Evolutionary conservation across 2,888 invertebrate genomes (phyloP).

Genomic region (Drosophila recens): DNA sequence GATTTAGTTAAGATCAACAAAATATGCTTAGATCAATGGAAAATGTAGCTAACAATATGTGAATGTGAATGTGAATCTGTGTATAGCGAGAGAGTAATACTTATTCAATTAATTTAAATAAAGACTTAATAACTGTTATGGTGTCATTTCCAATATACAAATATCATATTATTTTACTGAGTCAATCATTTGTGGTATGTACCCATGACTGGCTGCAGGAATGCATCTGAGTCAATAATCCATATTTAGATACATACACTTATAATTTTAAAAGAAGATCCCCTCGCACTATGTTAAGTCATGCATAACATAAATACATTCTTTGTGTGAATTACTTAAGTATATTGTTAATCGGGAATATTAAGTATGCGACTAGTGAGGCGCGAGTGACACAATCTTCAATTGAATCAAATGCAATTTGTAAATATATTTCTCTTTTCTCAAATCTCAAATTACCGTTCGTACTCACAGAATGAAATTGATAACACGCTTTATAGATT

Average conservation of each 20-base stretch:
- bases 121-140: conserved; percentile 76
- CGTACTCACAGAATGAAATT: conserved; percentile 14
- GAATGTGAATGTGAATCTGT: conserved; percentile 17
- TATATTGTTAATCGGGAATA: background rate
- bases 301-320: conserved; percentile 20
- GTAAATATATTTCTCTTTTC: conserved; percentile 9
- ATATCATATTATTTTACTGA: conserved; percentile 4
- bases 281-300: background rate
- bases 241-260: background rate
- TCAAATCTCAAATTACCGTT: conserved; percentile 28
- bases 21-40: conserved; percentile 12
- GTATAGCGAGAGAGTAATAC: conserved; percentile 39
- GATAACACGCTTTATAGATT: conserved; percentile 49
- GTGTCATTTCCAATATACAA: conserved; percentile 47
- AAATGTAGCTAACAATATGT: conserved; percentile 21
- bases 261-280: background rate
- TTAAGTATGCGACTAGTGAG: conserved; percentile 9
- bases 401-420: conserved; percentile 34
- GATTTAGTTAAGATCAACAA: conserved; percentile 18
- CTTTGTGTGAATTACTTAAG: background rate
- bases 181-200: conserved; percentile 5
- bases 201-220: background rate
- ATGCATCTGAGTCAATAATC: background rate
- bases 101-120: conserved; percentile 76
- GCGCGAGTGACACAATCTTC: conserved; percentile 13